Conservation (phyloP, 2,113 vertebrate species). For the Crotalus tigris region DNA sequence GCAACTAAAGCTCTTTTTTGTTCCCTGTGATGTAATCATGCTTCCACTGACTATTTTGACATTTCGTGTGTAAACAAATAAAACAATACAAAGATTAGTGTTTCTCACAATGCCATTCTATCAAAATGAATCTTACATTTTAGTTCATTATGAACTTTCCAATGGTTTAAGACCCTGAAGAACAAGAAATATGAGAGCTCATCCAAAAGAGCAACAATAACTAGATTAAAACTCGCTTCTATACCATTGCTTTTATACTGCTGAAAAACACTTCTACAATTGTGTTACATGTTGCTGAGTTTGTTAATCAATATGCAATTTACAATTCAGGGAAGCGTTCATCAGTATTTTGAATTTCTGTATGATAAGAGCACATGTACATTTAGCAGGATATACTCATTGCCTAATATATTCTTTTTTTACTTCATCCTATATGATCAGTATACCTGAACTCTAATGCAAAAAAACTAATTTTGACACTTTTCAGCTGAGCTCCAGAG, state of each 20-base stretch:
- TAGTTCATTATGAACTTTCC: background rate
- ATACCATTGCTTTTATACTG: background rate
- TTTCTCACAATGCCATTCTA: background rate
- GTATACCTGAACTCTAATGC: background rate
- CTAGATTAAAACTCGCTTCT: background rate
- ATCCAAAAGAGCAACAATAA: background rate
- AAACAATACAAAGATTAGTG: background rate
- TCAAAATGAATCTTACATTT: background rate
- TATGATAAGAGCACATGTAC: background rate
- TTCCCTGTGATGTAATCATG: background rate
- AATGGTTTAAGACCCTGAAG: background rate
- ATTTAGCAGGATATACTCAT: background rate
- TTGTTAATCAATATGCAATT: background rate
- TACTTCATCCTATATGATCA: background rate
- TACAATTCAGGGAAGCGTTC: background rate
- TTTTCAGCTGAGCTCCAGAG: background rate
- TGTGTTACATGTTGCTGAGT: background rate
- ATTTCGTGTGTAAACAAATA: background rate
- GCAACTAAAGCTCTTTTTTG: background rate
- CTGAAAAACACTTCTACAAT: background rate
- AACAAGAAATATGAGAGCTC: background rate
- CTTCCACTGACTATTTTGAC: background rate
- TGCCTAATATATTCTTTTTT: background rate
- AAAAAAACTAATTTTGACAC: background rate
- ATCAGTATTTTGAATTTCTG: background rate